Evolutionary conservation across 2,888 invertebrate genomes (phyloP), one percentile per base, ranked within the genome.

Genomic region (Caenorhabditis sp.): DNA sequence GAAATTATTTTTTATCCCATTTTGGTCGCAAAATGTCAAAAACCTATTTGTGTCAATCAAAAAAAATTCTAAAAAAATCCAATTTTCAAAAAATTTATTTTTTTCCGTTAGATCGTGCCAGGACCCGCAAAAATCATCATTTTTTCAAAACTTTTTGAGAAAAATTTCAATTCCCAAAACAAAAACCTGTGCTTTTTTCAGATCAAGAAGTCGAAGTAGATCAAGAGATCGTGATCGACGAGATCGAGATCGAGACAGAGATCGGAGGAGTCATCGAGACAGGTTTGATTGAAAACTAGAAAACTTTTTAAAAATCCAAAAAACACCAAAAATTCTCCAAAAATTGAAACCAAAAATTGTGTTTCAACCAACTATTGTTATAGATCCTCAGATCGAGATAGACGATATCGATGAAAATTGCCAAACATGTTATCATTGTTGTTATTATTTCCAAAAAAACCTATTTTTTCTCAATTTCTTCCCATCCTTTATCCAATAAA

Each of bases 201-300:
- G 61, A 55, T 53, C 55, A 55, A 36, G 66, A 55, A 10, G 66
- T 10, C 51, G 65, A 12, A 58, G 57, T 51, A 49, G 69, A 8
- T 58, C 58, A 21, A 57, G 65, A 49, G 60, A 62, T 51, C 43
- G 67, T 19, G 51, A 50, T 19, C 51, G 68, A 54, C 26, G 67
- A 26, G 51, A 50, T 19, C 50, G 69, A 59, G 63, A 66, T 17
- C 50, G 68, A 26, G 66, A 69, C 17, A 58, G 73, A 14, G 71
- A 71, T 37, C 31, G 66, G 19, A 58, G 61, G 37, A 26, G 61
- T 8, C 58, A 69, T 51, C 37, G 65, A n/a, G 66, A 70, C 49
- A 59, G 59, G 59, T 59, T 55, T 19, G 55, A 23, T 55, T 55
- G 31, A 31, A 31, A 31, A 31, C 4, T 24, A 54, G n/a, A n/a